These are phyloP conservation scores for Yponomeuta evonymella DNA, from an alignment of 2,888 invertebrate species.

Conservation along the genomic window DNA sequence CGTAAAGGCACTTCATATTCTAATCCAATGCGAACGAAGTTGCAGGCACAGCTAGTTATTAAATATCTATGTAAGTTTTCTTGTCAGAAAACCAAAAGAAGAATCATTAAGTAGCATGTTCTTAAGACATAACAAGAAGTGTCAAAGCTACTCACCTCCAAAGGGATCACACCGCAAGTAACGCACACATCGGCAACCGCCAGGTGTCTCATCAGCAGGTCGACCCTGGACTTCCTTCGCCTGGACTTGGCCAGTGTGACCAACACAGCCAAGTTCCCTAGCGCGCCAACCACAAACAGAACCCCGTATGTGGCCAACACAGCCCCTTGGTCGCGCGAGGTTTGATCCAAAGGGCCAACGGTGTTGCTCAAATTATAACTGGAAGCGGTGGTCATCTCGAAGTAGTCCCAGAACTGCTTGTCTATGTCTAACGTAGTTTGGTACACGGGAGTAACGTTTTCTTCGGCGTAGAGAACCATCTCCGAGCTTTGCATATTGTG, in stretches of 20 bases:
- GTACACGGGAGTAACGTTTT: not conserved
- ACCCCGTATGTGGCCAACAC: conserved; percentile 79
- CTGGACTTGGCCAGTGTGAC: conserved; percentile 78
- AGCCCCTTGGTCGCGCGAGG: conserved; percentile 41
- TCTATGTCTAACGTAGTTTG: conserved; percentile 29
- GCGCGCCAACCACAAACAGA: conserved; percentile 79
- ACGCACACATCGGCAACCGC: conserved; percentile 88
- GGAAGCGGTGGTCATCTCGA: conserved; percentile 34
- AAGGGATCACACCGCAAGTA: conserved; percentile 86
- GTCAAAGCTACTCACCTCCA: conserved; percentile 72
- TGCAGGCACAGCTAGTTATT: too few species aligned
- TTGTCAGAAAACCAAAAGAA: too few species aligned
- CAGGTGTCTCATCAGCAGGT: conserved; percentile 85
- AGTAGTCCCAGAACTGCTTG: conserved; percentile 57
- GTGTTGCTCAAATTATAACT: conserved; percentile 20
- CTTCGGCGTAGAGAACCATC: conserved; percentile 9
- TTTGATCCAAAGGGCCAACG: conserved; percentile 25
- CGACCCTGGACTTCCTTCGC: conserved; percentile 83
- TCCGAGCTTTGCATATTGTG: not conserved
- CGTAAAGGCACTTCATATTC: too few species aligned
- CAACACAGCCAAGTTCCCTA: conserved; percentile 84
- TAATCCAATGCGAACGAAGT: too few species aligned
- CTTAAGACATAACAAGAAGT: not conserved
- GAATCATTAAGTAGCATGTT: too few species aligned
- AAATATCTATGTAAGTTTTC: too few species aligned